These are phyloP conservation scores for Sebastes matsubarae DNA, from an alignment of 2,797 vertebrate genomes.

Conservation along the genomic window DNA sequence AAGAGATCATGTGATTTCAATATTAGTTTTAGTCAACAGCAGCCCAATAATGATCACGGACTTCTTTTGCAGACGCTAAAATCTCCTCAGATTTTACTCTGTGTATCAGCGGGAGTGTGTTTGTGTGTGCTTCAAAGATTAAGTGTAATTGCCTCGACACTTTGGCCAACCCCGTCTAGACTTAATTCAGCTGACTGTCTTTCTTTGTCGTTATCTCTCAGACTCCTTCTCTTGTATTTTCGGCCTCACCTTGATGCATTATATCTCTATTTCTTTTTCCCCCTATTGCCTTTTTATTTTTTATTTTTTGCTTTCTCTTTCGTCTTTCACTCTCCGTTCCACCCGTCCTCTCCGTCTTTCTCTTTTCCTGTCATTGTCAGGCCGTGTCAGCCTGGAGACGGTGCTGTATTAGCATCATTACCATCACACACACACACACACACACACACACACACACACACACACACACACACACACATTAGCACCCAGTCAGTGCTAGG, in stretches of 20 bases:
- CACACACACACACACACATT: slow-evolving; percentile 3
- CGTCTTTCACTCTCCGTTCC: background rate
- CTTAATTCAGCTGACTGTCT: slow-evolving; percentile 11
- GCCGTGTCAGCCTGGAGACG: slow-evolving; percentile 47
- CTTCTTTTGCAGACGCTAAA: background rate
- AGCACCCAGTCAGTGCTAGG: slow-evolving; percentile 3
- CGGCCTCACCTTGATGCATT: background rate
- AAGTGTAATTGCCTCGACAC: slow-evolving; percentile 17
- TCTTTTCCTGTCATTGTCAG: slow-evolving; percentile 27
- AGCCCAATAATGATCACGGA: background rate
- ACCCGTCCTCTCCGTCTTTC: background rate
- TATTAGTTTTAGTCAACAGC: background rate
- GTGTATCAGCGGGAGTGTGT: background rate
- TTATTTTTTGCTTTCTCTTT: background rate
- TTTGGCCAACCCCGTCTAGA: slow-evolving; percentile 7
- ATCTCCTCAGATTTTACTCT: background rate
- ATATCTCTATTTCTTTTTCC: background rate
- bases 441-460: background rate
- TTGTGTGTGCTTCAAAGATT: background rate
- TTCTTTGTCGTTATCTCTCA: background rate
- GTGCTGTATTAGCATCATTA: slow-evolving; percentile 38
- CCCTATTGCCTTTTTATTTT: background rate
- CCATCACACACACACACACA: background rate
- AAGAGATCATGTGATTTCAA: background rate
- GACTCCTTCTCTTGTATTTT: background rate